Base-by-base conservation (phyloP, 1,140 invertebrate species). In the Diorhabda elongata region DNA sequence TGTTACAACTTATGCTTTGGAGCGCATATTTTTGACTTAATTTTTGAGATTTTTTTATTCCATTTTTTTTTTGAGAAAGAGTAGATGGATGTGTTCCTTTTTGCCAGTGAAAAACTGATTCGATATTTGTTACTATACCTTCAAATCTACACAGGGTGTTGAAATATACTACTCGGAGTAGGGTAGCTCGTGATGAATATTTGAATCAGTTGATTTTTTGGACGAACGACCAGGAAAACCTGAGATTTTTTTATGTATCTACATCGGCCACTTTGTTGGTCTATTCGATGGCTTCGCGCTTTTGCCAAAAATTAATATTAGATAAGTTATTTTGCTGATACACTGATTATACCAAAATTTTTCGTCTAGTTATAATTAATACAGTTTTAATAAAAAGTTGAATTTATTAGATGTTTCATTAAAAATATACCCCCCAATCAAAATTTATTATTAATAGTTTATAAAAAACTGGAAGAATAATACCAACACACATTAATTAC, bases 191-290 rank as follows among this genome's bases (percentile, higher is more conserved):
- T 26, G 66, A 70, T 11, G 11, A 64, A 58, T 64, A 67, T 41
- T 44, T 45, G 64, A 58, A 61, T 42, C 26, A 56, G 52, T 64
- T 56, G 58, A 72, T 59, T 65, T 71, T 69, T 69, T 72, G 47
- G 47, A 68, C 72, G 73, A 75, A 74, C 74, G 74, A 75, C 69
- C 73, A 74, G 74, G 67, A 69, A 64, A 69, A 69, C 74, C 71
- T 71, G 73, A 71, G 67, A 72, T 76, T 76, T 76, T 76, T 74
- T 72, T 76, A 76, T 71, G 73, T 76, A 76, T 76, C 70, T 75
- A 76, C 75, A 76, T 59, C 60, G 75, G 73, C 75, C 75, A 71
- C 72, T 74, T 75, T 71, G 61, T 71, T 74, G 75, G 75, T 71
- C 75, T 75, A 75, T 26, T 61, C 69, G 67, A 67, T 66, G 67